These are phyloP conservation scores for Chrysodeixis includens DNA, from an alignment of 2,888 invertebrate genomes.

Conservation along the genomic window DNA sequence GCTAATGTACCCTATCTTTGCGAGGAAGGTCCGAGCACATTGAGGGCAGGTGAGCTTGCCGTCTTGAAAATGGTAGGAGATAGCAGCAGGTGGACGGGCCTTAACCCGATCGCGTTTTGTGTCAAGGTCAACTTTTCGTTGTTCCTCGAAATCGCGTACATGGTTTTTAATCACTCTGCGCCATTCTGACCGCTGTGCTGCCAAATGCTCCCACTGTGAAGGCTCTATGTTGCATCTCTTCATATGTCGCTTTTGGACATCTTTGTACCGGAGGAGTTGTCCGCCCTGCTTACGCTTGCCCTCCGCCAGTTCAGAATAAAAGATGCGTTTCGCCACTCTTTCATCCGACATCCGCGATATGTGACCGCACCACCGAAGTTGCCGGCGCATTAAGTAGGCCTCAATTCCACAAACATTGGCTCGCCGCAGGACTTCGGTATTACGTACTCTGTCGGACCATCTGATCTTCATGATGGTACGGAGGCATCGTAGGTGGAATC, in stretches of 20 bases:
- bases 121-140: neutral
- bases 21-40: neutral
- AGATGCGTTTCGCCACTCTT: constrained; percentile 31
- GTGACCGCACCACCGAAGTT: constrained; percentile 22
- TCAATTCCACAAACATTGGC: neutral
- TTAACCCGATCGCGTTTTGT: neutral
- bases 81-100: neutral
- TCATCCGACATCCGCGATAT: constrained; percentile 27
- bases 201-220: constrained; percentile 20
- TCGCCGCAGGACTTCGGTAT: constrained; percentile 12
- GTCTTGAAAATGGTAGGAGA: neutral
- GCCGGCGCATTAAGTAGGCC: constrained; percentile 4
- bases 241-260: constrained; percentile 33
- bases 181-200: neutral
- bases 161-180: neutral
- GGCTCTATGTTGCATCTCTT: constrained; percentile 21
- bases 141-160: neutral
- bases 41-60: neutral
- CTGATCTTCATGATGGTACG: constrained; percentile 26
- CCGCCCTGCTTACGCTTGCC: constrained; percentile 37
- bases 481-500: constrained; percentile 39
- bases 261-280: constrained; percentile 28
- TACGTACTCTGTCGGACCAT: constrained; percentile 24
- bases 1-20: neutral
- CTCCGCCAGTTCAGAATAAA: constrained; percentile 32